phyloP scores from a whole-genome alignment of 2,888 invertebrate species.

The Nematopogon swammerdamellus region DNA sequence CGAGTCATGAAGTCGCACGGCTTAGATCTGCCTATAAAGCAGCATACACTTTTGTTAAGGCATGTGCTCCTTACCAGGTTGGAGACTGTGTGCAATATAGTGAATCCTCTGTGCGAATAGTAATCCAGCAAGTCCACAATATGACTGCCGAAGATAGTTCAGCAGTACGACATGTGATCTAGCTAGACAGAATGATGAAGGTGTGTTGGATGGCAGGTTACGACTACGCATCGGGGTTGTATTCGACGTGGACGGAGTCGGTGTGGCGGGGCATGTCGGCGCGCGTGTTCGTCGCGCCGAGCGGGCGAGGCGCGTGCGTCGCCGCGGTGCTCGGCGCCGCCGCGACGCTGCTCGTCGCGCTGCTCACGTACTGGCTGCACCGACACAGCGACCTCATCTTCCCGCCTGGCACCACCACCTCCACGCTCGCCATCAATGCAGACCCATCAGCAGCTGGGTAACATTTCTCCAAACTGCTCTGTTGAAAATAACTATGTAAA shows the following conservation, averaged over 20 bases:
- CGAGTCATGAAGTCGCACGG: no score
- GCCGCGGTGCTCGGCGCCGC: slow-evolving; percentile 24
- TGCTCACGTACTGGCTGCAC: slow-evolving; percentile 32
- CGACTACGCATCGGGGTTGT: slow-evolving; percentile 70
- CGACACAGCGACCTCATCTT: slow-evolving; percentile 23
- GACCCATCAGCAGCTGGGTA: slow-evolving; percentile 27
- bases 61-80: no score
- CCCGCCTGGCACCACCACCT: slow-evolving; percentile 13
- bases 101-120: no score
- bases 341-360: slow-evolving; percentile 22
- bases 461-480: slow-evolving; percentile 9
- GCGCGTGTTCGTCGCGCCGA: slow-evolving; percentile 74
- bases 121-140: no score
- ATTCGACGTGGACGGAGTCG: slow-evolving; percentile 89
- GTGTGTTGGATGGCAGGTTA: no score
- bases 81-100: no score
- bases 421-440: slow-evolving; percentile 12
- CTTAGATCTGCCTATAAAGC: no score
- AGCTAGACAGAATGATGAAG: no score
- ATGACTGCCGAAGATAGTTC: no score
- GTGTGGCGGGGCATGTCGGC: slow-evolving; percentile 74
- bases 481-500: neutral
- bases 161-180: no score
- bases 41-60: no score
- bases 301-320: slow-evolving; percentile 38